A percentile compares a stretch with the other conserved stretches of the same genome.
These are phyloP conservation scores for Macrotis lagotis DNA, from an alignment of 2,113 vertebrate species.

Conservation along the genomic window DNA sequence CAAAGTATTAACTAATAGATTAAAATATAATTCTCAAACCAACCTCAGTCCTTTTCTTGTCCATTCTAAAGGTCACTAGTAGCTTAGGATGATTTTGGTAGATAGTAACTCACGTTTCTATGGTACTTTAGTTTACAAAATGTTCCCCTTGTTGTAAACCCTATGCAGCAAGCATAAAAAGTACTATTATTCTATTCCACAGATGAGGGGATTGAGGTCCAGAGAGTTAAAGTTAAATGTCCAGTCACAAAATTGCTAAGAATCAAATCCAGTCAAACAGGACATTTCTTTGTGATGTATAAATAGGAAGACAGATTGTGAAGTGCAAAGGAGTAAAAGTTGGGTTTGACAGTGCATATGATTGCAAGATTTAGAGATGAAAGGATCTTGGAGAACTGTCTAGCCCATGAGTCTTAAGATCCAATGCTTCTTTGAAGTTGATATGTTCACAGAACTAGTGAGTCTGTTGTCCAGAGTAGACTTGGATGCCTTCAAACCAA, in stretches of 20 bases:
- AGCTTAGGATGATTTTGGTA: neutral
- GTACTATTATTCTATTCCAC: neutral
- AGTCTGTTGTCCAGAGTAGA: no score
- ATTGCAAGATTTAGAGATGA: neutral
- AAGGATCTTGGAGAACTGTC: neutral
- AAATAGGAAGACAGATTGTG: neutral
- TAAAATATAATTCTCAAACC: neutral
- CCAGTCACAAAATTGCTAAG: neutral
- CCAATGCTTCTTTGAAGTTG: no score
- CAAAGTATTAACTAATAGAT: neutral
- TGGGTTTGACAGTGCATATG: neutral
- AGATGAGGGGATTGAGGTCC: neutral
- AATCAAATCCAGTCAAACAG: neutral
- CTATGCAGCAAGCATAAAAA: neutral
- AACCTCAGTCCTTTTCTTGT: neutral
- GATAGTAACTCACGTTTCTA: neutral
- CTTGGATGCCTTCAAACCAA: no score
- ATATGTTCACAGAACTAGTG: no score
- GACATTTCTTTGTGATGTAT: neutral
- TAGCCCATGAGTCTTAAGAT: no score
- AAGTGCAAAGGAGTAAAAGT: neutral
- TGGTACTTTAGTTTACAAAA: neutral
- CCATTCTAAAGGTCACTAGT: neutral
- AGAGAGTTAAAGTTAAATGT: neutral
- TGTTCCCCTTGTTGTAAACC: neutral